Evolutionary conservation across 1,140 invertebrate genomes (phyloP).

Genomic region (Drosophila cardini): DNA sequence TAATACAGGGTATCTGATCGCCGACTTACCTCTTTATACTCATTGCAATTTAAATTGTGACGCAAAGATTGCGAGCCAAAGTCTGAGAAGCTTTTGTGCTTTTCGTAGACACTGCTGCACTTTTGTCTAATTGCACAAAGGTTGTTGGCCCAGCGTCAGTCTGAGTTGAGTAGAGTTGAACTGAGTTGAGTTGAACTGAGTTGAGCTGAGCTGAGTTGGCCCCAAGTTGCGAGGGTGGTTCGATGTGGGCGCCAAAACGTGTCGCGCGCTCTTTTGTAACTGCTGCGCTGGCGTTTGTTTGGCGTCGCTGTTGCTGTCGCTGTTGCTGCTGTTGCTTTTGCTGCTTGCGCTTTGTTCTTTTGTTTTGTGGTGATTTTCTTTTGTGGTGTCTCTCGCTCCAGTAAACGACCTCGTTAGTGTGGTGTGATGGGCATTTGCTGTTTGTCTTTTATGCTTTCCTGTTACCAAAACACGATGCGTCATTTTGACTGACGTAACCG

Average conservation of each 20-base stretch:
- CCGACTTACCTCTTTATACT: background rate
- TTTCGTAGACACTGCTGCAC: conserved; percentile 44
- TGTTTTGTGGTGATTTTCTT: conserved; percentile 76
- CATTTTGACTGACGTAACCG: conserved; percentile 85
- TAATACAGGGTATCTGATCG: conserved; percentile 15
- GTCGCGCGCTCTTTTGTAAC: conserved; percentile 27
- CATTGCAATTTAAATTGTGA: conserved; percentile 10
- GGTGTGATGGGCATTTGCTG: conserved; percentile 6
- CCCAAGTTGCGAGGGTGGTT: conserved; percentile 53
- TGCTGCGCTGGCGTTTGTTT: conserved; percentile 16
- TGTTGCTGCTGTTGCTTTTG: conserved; percentile 21
- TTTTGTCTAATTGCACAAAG: conserved; percentile 54
- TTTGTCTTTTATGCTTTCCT: conserved; percentile 77
- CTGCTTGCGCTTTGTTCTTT: conserved; percentile 65
- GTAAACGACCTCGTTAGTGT: conserved; percentile 30
- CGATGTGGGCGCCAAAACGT: conserved; percentile 37
- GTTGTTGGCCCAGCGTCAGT: conserved; percentile 25
- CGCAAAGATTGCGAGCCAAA: conserved; percentile 18
- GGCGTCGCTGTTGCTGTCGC: conserved; percentile 5
- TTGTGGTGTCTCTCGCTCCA: conserved; percentile 55
- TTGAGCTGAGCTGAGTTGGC: background rate
- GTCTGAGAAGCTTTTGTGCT: conserved; percentile 16
- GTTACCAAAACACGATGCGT: conserved; percentile 85
- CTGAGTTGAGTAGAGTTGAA: conserved; percentile 15
- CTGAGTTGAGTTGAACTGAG: background rate